These are phyloP conservation scores for Drosophila pectinifera DNA, from an alignment of 1,140 invertebrate genomes.

Conservation along the genomic window DNA sequence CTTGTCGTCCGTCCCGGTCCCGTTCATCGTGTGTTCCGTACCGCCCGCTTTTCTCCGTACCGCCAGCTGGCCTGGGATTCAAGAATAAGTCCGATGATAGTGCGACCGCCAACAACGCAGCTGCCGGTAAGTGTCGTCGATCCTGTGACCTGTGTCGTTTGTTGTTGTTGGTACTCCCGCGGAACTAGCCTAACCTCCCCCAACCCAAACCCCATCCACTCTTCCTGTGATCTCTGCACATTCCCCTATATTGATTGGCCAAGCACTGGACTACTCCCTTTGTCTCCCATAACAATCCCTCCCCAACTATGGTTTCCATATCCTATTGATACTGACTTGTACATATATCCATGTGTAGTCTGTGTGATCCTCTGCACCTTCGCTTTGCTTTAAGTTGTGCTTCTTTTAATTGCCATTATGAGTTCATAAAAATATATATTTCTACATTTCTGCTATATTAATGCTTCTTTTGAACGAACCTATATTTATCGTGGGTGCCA, in stretches of 20 bases:
- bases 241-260: conserved; percentile 14
- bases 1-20: conserved; percentile 32
- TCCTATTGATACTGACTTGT: background rate
- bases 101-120: conserved; percentile 21
- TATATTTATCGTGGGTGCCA: no score
- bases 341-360: conserved; percentile 1
- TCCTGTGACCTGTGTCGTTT: conserved; percentile 18
- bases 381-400: conserved; percentile 13
- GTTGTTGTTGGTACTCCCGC: conserved; percentile 23
- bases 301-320: background rate
- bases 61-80: conserved; percentile 66
- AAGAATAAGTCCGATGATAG: conserved; percentile 66
- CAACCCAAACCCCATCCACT: background rate
- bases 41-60: no score
- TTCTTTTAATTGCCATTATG: background rate
- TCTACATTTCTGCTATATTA: no score
- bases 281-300: background rate
- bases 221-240: background rate
- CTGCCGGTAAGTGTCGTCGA: conserved; percentile 60
- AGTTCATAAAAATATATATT: no score
- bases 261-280: background rate
- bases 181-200: background rate
- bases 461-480: no score
- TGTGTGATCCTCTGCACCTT: conserved; percentile 5
- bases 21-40: conserved; percentile 31